Evolutionary conservation across 2,888 invertebrate species (phyloP).

Genomic region (Galerucella nymphaeae): DNA sequence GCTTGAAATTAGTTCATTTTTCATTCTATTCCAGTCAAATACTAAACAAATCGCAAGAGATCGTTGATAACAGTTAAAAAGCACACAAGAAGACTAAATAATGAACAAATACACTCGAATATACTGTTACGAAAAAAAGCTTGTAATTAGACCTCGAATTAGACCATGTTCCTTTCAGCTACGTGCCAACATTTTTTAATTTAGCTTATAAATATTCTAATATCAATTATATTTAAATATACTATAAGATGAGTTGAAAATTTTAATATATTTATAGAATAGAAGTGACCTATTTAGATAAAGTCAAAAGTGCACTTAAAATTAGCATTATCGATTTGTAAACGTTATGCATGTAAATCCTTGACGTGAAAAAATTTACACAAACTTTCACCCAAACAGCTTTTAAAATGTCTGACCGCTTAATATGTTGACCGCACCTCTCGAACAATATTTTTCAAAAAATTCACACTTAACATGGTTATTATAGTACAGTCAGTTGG

Average conservation of each 20-base stretch:
- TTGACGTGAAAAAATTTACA: neutral
- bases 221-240: neutral
- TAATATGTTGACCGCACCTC: slow-evolving; percentile 7
- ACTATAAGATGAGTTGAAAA: neutral
- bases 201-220: too few relatives aligned
- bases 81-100: too few relatives aligned
- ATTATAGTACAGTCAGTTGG: neutral
- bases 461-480: neutral
- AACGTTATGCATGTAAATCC: neutral
- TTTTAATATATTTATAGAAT: neutral
- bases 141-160: too few relatives aligned
- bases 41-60: too few relatives aligned
- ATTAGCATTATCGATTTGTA: neutral
- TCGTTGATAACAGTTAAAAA: too few relatives aligned
- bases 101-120: too few relatives aligned
- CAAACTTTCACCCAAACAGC: neutral
- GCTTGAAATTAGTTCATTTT: too few relatives aligned
- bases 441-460: neutral
- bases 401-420: neutral
- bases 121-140: too few relatives aligned
- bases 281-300: neutral
- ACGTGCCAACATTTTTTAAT: too few relatives aligned
- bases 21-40: too few relatives aligned
- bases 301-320: neutral
- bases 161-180: too few relatives aligned